A percentile compares a stretch with the other conserved stretches of the same genome.
These are phyloP conservation scores for Acleris laterana DNA, from an alignment of 2,888 invertebrate species.

Conservation along the genomic window DNA sequence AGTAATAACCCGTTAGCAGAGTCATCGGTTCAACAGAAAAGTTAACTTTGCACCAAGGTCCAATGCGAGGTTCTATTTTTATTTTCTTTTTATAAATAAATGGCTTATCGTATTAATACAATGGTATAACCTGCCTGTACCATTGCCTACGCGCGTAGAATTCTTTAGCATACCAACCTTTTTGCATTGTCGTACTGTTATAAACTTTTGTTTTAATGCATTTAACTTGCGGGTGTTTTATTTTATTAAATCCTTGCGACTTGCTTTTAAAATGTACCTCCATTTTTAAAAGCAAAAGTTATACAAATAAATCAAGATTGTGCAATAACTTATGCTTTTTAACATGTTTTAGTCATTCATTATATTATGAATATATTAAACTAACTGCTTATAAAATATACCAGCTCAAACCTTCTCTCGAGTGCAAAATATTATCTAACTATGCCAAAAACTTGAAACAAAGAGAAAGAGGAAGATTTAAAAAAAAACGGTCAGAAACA, in stretches of 20 bases:
- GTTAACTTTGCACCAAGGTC: conserved; percentile 22
- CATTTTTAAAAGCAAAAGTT: neutral
- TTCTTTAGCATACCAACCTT: conserved; percentile 29
- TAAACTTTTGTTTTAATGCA: neutral
- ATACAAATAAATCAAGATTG: too few species aligned
- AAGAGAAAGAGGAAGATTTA: too few species aligned
- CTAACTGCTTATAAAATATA: too few species aligned
- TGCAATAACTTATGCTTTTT: too few species aligned
- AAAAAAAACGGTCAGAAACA: too few species aligned
- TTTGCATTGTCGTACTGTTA: conserved; percentile 30
- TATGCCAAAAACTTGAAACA: too few species aligned
- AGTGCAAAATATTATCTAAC: too few species aligned
- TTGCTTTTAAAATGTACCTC: neutral
- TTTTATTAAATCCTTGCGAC: conserved; percentile 2
- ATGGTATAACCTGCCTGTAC: conserved; percentile 35
- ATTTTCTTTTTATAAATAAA: conserved; percentile 30
- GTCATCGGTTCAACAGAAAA: conserved; percentile 9
- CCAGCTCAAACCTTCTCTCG: too few species aligned
- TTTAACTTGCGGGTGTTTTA: conserved; percentile 23
- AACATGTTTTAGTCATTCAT: too few species aligned
- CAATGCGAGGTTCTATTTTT: conserved; percentile 18
- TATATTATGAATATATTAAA: too few species aligned
- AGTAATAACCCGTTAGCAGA: conserved; percentile 1
- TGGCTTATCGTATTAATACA: conserved; percentile 35
- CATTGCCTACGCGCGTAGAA: conserved; percentile 29